Conservation (phyloP, 2,888 invertebrate genomes). For the Byasa hedistus region DNA sequence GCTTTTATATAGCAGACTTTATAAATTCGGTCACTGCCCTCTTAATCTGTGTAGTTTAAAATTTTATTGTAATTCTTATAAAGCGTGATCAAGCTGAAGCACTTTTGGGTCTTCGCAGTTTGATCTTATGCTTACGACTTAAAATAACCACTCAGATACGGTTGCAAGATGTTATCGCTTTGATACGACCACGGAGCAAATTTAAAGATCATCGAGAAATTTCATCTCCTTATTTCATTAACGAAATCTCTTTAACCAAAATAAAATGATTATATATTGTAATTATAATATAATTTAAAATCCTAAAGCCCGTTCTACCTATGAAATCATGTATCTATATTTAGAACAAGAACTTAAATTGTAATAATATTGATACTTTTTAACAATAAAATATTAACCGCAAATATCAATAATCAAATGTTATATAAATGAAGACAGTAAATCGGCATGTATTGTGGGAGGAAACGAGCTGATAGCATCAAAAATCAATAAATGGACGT, state of each 20-base stretch:
- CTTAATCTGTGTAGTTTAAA: slow-evolving; percentile 27
- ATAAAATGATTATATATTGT: too few species aligned
- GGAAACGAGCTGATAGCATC: slow-evolving; percentile 3
- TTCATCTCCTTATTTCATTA: not conserved
- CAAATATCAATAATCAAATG: too few species aligned
- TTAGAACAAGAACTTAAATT: too few species aligned
- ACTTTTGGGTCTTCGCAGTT: slow-evolving; percentile 31
- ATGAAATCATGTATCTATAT: too few species aligned
- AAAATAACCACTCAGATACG: slow-evolving; percentile 11
- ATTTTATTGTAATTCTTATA: slow-evolving; percentile 28
- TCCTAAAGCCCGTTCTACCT: too few species aligned
- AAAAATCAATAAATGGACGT: slow-evolving; percentile 6
- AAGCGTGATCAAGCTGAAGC: slow-evolving; percentile 32
- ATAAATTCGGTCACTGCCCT: slow-evolving; percentile 25
- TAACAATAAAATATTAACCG: too few species aligned
- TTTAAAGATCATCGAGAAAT: not conserved
- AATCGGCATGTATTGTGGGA: not conserved
- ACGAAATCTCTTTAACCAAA: too few species aligned
- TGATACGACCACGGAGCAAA: slow-evolving; percentile 2
- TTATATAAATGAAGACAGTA: not conserved
- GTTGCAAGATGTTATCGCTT: slow-evolving; percentile 20
- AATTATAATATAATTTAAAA: too few species aligned
- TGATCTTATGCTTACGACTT: slow-evolving; percentile 13
- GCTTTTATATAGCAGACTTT: not conserved
- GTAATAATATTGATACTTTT: too few species aligned